Percentiles rank a stretch among this genome's conserved stretches.
These are phyloP conservation scores for Amblyteles armatorius DNA, from an alignment of 2,888 invertebrate species.

Conservation along the genomic window DNA sequence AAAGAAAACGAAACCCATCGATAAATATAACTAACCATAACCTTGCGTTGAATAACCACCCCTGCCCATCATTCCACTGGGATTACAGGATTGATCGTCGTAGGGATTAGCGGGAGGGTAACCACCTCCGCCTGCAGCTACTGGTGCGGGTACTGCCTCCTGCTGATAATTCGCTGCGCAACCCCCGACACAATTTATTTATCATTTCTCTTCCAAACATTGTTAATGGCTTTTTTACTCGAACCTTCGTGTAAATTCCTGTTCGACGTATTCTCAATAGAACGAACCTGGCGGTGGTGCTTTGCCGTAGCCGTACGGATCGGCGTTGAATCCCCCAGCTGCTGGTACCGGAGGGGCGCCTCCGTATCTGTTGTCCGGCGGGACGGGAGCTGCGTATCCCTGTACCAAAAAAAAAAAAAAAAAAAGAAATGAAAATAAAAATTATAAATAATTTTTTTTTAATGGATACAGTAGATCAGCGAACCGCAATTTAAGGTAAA, in stretches of 20 bases:
- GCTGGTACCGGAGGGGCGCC: slow-evolving; percentile 80
- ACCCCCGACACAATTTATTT: slow-evolving; percentile 54
- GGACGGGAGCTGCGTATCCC: slow-evolving; percentile 81
- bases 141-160: slow-evolving; percentile 78
- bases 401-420: slow-evolving; percentile 54
- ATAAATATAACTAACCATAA: slow-evolving; percentile 79
- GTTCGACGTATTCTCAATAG: slow-evolving; percentile 44
- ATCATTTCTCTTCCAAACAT: slow-evolving; percentile 26
- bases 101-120: slow-evolving; percentile 80
- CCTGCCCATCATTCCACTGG: slow-evolving; percentile 78
- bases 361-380: slow-evolving; percentile 82
- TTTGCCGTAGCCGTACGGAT: slow-evolving; percentile 83
- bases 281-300: slow-evolving; percentile 81
- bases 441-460: too few relatives aligned
- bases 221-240: slow-evolving; percentile 28
- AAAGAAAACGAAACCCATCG: slow-evolving; percentile 50
- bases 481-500: neutral
- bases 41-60: slow-evolving; percentile 80
- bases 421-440: too few relatives aligned
- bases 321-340: slow-evolving; percentile 79
- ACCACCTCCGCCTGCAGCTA: slow-evolving; percentile 78
- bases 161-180: slow-evolving; percentile 80
- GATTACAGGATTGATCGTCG: slow-evolving; percentile 80
- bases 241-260: slow-evolving; percentile 24
- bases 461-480: neutral